Evolutionary conservation across 2,797 vertebrate species (phyloP).

Genomic region (Onychomys torridus): DNA sequence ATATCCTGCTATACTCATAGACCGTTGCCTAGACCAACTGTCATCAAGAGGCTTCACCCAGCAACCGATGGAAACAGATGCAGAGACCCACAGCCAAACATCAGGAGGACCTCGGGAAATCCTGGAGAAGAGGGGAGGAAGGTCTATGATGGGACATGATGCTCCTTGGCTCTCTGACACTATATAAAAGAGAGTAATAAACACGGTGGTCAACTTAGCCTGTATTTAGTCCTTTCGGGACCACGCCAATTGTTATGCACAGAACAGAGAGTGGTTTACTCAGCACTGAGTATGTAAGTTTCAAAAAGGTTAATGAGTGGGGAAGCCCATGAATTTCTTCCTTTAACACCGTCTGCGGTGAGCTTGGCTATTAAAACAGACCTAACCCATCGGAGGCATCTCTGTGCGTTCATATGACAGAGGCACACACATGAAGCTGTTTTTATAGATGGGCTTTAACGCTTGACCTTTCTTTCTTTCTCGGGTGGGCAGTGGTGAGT

Average conservation of each 20-base stretch:
- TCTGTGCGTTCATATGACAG: not conserved
- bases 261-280: not conserved
- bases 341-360: conserved; percentile 21
- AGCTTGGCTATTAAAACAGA: not conserved
- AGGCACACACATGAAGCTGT: conserved; percentile 5
- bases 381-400: conserved; percentile 21
- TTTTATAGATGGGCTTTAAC: conserved; percentile 54
- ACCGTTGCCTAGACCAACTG: not conserved
- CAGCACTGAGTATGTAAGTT: not conserved
- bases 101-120: not conserved
- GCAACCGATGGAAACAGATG: not conserved
- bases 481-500: not conserved
- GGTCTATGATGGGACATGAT: accelerated
- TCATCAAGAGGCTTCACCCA: not conserved
- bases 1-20: not conserved
- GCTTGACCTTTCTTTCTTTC: not conserved
- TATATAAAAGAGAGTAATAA: not conserved
- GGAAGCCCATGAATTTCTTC: conserved; percentile 24
- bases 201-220: not conserved
- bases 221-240: not conserved
- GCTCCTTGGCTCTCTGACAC: not conserved
- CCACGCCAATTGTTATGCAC: not conserved
- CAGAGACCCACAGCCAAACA: not conserved
- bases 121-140: not conserved
- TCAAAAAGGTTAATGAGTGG: conserved; percentile 35